Conservation (phyloP, 2,113 vertebrate species). For the Gobius niger region DNA sequence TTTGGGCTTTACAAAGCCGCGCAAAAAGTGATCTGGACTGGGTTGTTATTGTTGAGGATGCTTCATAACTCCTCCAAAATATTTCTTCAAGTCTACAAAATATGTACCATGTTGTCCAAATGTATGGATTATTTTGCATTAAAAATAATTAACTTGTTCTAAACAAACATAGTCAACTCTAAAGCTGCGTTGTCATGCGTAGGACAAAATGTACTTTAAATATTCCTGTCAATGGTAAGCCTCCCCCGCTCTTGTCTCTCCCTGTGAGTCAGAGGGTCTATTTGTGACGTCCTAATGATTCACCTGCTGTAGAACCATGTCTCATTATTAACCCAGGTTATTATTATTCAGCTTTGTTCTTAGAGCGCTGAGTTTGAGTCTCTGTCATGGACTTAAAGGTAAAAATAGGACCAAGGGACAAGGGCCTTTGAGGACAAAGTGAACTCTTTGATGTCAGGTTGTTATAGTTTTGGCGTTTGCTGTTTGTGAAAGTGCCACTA, state of each 20-base stretch:
- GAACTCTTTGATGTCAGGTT: not conserved
- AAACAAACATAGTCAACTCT: not conserved
- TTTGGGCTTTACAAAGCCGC: no score
- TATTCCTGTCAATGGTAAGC: not conserved
- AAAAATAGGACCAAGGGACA: not conserved
- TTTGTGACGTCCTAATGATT: not conserved
- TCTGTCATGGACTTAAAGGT: not conserved
- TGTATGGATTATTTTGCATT: no score
- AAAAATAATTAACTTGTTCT: no score
- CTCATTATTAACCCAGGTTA: not conserved
- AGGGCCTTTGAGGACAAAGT: not conserved
- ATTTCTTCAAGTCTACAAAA: no score
- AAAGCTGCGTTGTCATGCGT: not conserved
- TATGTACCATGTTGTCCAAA: no score
- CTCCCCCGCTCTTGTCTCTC: not conserved
- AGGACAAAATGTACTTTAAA: not conserved
- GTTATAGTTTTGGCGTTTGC: not conserved
- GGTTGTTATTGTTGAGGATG: no score
- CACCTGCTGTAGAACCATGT: not conserved
- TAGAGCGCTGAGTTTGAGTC: not conserved
- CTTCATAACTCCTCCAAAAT: no score
- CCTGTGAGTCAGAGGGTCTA: constrained; percentile 6
- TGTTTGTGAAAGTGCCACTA: not conserved
- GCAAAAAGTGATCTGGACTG: no score
- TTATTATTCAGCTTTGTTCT: constrained; percentile 6